phyloP scores from a whole-genome alignment of 2,888 invertebrate genomes.

The Meganola albula region DNA sequence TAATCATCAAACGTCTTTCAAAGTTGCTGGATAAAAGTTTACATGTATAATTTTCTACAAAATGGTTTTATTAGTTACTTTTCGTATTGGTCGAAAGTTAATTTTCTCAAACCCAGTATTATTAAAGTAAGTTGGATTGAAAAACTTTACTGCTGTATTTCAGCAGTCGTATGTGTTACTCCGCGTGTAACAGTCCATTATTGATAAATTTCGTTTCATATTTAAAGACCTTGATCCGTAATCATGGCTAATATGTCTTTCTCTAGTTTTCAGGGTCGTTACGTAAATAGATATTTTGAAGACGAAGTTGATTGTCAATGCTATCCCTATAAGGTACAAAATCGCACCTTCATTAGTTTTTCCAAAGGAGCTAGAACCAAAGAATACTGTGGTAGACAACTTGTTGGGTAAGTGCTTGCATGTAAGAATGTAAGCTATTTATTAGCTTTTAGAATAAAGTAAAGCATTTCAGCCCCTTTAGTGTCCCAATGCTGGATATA shows the following conservation, averaged over 20 bases:
- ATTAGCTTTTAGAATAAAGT: no score
- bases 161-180: neutral
- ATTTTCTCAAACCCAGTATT: slow-evolving; percentile 33
- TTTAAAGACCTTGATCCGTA: slow-evolving; percentile 3
- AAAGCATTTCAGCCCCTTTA: no score
- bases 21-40: no score
- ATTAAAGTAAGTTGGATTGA: slow-evolving; percentile 34
- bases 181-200: neutral
- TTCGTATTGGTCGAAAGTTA: slow-evolving; percentile 27
- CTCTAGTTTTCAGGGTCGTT: slow-evolving; percentile 73
- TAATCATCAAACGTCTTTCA: no score
- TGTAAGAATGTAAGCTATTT: neutral
- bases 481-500: no score
- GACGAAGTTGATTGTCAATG: slow-evolving; percentile 50
- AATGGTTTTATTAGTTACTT: slow-evolving; percentile 43
- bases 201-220: no score
- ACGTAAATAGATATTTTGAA: slow-evolving; percentile 60
- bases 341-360: slow-evolving; percentile 56
- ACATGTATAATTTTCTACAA: no score
- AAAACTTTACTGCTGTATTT: neutral
- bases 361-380: slow-evolving; percentile 71
- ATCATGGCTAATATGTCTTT: slow-evolving; percentile 21
- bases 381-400: slow-evolving; percentile 84
- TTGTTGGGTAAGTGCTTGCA: slow-evolving; percentile 81
- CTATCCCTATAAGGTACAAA: slow-evolving; percentile 41